phyloP scores from a whole-genome alignment of 2,888 invertebrate species.

The Apantesis nais region DNA sequence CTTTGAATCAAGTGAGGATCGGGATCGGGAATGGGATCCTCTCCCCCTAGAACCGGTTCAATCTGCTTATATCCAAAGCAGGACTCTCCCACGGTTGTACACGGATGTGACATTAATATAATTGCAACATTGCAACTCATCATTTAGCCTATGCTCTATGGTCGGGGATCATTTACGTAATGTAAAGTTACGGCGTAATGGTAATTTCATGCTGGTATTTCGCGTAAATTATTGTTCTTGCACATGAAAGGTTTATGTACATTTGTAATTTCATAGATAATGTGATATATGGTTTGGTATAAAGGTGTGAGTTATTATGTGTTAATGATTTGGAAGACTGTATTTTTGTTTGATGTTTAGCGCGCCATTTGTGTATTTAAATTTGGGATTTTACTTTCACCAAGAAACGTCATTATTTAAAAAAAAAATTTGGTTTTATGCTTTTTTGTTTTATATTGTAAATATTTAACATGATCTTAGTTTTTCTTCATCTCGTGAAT shows the following conservation, averaged over 20 bases:
- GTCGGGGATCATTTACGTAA: conserved; percentile 25
- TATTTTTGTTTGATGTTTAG: background rate
- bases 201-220: conserved; percentile 9
- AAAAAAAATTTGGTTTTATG: background rate
- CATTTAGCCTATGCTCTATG: conserved; percentile 31
- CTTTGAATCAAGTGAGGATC: too few relatives aligned
- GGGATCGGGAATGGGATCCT: too few relatives aligned
- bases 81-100: background rate
- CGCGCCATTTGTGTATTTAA: background rate
- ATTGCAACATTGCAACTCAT: conserved; percentile 22
- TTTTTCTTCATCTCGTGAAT: background rate
- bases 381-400: background rate
- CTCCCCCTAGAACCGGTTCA: too few relatives aligned
- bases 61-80: too few relatives aligned
- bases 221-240: conserved; percentile 28
- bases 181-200: background rate
- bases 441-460: background rate
- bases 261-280: conserved; percentile 17
- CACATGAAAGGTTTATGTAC: conserved; percentile 7
- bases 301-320: background rate
- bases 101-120: background rate
- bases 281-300: conserved; percentile 11
- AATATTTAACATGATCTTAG: background rate
- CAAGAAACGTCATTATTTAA: background rate
- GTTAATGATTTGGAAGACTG: background rate